Base-by-base conservation (phyloP, 2,888 invertebrate genomes). In the Drosophila gaucha region DNA sequence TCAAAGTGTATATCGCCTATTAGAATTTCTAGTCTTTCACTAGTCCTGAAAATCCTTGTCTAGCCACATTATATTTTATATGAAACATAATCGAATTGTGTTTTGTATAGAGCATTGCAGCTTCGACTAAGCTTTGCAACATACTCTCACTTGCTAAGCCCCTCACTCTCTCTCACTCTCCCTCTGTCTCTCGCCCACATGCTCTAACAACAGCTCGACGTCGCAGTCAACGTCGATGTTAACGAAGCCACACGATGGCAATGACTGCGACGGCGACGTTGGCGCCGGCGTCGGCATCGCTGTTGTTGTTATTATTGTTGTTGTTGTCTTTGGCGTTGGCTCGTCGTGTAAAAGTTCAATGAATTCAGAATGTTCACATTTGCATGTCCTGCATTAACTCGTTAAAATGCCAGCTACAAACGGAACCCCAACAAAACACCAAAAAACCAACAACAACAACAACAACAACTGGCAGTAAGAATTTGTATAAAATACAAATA, bases 351-450 rank as follows among this genome's bases (percentile, higher is more conserved):
- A 86, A 86, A 86, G 86, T 86, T 86, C 86, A 86, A 86, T 86
- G 86, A 89, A 89, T 88, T 70, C 89, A 72, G 54, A 88, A 85
- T 85, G 84, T 67, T 74, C 75, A 67, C 80, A 84, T 89, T 86
- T 88, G 88, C 89, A 89, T 85, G 85, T 89, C 84, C 84, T 86
- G 89, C 87, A 88, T 88, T 89, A 86, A 86, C 88, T 88, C 88
- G 87, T 89, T 89, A 71, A 84, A 85, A 89, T 87, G 86, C 79
- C 86, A 83, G 64, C 50, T 55, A 47, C 71, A 68, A 46, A 44
- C 65, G 49, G 50, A 55, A 55, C 55, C 9, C 35, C 57, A 54
- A 43, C 39, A 36, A 35, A 68, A 38, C 54, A 64, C 33, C 28
- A 14, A 57, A 64, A 55, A 52, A 49, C 59, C 51, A 65, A 39